Evolutionary conservation across 2,888 invertebrate species (phyloP), one percentile per base, ranked within the genome.

Genomic region (Chalcis sispes): DNA sequence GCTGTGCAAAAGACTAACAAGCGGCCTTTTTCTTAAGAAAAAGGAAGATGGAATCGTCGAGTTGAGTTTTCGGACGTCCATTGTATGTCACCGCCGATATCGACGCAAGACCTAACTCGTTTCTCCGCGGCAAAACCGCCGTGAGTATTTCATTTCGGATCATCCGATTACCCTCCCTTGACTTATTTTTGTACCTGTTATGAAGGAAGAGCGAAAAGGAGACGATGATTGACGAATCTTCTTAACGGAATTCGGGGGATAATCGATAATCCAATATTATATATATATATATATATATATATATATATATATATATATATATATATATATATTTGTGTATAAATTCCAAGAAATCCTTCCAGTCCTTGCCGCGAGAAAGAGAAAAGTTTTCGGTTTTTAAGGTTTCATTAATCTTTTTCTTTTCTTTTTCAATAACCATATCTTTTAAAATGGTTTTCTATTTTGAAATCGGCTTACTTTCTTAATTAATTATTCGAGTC

Each of bases 71-170:
- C 25, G 27, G 10, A n/a, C 8, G 36, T 13, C 2, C 3, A 48
- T 46, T 56, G 29, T 67, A 56, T 46, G 20, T 46, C 23, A 10
- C 15, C 23, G 13, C 13, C 36, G 46, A 25, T 1, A 46, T 27
- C 27, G 25, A n/a, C 23, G 1, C 36, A 65, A 5, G n/a, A n/a
- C n/a, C n/a, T n/a, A n/a, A n/a, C n/a, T n/a, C n/a, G n/a, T n/a
- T n/a, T n/a, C n/a, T n/a, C n/a, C n/a, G n/a, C n/a, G n/a, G 36
- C 23, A 18, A 10, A 18, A 2, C 1, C 15, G 18, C 0, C 25
- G n/a, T n/a, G 69, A 70, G 59, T 70, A 59, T 59, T 70, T 70
- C 59, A 59, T 70, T 70, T 48, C 36, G 36, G 50, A 61, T 61
- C 25, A 61, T 70, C 61, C 27, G 50, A 61, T 70, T 61, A 70